Conservation (phyloP, 2,888 invertebrate species). For the Carpatolechia fugitivella region DNA sequence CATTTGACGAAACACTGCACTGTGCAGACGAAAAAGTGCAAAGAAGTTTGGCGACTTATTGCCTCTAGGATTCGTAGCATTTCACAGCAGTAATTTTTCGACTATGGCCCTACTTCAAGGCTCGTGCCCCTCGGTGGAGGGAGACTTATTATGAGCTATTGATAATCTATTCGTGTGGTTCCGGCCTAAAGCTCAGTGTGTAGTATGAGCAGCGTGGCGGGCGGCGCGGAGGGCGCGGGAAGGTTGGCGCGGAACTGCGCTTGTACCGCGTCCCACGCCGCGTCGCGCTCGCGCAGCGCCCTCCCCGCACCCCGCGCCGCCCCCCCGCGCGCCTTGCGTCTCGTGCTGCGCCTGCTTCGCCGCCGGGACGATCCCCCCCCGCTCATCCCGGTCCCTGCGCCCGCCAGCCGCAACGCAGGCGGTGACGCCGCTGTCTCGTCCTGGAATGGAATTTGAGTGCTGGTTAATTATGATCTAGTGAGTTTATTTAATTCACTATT, state of each 20-base stretch:
- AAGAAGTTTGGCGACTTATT: too few relatives aligned
- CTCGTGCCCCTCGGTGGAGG: too few relatives aligned
- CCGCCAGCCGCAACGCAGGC: slow-evolving; percentile 2
- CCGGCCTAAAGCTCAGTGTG: slow-evolving; percentile 49
- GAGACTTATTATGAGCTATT: too few relatives aligned
- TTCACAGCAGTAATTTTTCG: too few relatives aligned
- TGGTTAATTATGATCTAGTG: too few relatives aligned
- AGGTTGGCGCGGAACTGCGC: slow-evolving; percentile 50
- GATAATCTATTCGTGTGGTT: too few relatives aligned
- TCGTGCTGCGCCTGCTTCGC: slow-evolving; percentile 5
- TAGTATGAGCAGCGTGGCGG: slow-evolving; percentile 58
- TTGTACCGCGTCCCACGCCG: slow-evolving; percentile 63
- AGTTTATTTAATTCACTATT: too few relatives aligned
- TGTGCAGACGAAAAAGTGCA: too few relatives aligned
- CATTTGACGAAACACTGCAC: too few relatives aligned
- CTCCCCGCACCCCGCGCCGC: background rate
- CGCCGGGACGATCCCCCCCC: slow-evolving; percentile 21
- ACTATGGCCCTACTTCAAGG: too few relatives aligned
- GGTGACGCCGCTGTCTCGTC: slow-evolving; percentile 24
- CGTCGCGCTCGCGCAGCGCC: slow-evolving; percentile 31
- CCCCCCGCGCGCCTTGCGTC: too few relatives aligned
- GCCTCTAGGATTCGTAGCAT: too few relatives aligned
- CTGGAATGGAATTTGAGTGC: slow-evolving; percentile 13
- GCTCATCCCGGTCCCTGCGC: slow-evolving; percentile 7
- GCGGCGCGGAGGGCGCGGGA: slow-evolving; percentile 33